Evolutionary conservation across 2,888 invertebrate species (phyloP).

Genomic region (Pandemis corylana): DNA sequence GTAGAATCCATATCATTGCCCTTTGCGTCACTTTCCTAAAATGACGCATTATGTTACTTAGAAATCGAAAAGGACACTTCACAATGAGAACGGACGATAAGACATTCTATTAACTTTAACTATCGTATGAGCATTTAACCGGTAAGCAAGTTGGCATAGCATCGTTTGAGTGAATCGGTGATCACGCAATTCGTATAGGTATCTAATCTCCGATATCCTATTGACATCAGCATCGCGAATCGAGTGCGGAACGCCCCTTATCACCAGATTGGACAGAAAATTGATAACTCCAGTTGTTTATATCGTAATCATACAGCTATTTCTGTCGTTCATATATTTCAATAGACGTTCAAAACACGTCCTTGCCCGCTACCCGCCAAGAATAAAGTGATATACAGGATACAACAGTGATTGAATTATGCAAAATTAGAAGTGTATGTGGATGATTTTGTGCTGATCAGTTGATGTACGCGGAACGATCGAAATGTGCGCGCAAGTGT

Average conservation of each 20-base stretch:
- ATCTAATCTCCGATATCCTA: slow-evolving; percentile 49
- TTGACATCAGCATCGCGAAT: slow-evolving; percentile 47
- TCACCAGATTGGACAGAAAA: slow-evolving; percentile 56
- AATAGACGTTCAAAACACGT: neutral
- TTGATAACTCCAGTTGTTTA: slow-evolving; percentile 58
- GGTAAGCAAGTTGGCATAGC: neutral
- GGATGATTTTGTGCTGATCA: neutral
- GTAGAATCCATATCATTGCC: neutral
- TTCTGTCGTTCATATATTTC: neutral
- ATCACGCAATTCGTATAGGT: slow-evolving; percentile 34
- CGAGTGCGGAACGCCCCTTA: slow-evolving; percentile 53
- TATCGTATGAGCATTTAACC: neutral
- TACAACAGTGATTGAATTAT: neutral
- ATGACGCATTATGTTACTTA: neutral
- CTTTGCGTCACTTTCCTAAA: neutral
- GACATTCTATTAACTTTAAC: neutral
- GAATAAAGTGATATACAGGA: neutral
- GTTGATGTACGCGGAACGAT: neutral
- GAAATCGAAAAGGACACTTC: neutral
- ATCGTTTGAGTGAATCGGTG: neutral
- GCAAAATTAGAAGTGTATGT: neutral
- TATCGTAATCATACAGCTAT: slow-evolving; percentile 1
- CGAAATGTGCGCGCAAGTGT: slow-evolving; percentile 17
- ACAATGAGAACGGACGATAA: neutral
- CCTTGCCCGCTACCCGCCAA: neutral